phyloP scores from a whole-genome alignment of 2,797 vertebrate genomes.

The Pygocentrus nattereri region DNA sequence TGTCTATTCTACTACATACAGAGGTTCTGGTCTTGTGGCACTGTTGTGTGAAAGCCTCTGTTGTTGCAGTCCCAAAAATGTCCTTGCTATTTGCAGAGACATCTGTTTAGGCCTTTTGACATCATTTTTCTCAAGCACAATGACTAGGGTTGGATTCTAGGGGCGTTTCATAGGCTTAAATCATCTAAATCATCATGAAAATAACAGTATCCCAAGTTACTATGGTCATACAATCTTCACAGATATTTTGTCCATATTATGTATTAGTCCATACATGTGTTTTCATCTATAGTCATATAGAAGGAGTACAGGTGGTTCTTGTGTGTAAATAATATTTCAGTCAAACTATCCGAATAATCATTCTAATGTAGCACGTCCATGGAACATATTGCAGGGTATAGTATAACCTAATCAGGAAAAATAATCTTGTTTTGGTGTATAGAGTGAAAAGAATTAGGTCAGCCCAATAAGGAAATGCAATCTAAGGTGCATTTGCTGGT shows the following conservation, averaged over 20 bases:
- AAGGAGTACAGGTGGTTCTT: background rate
- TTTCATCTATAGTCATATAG: background rate
- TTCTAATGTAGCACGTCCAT: slow-evolving; percentile 7
- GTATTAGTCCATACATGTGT: background rate
- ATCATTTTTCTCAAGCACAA: background rate
- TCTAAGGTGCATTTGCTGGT: slow-evolving; percentile 59
- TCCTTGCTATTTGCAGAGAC: background rate
- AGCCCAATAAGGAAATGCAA: slow-evolving; percentile 57
- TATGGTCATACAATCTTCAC: background rate
- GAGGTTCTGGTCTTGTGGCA: background rate
- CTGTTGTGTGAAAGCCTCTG: background rate
- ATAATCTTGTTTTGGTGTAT: slow-evolving; percentile 53
- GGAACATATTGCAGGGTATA: slow-evolving; percentile 24
- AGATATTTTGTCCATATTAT: background rate
- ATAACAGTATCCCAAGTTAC: background rate
- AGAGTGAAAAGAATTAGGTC: slow-evolving; percentile 58
- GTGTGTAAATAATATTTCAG: background rate
- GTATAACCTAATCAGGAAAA: slow-evolving; percentile 33
- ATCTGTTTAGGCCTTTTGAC: background rate
- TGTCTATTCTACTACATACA: background rate
- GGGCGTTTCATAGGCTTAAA: background rate
- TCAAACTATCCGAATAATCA: slow-evolving; percentile 7
- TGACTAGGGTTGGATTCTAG: background rate
- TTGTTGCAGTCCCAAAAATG: background rate
- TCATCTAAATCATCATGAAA: background rate